phyloP scores from a whole-genome alignment of 2,888 invertebrate species.

The Heliconius erato region DNA sequence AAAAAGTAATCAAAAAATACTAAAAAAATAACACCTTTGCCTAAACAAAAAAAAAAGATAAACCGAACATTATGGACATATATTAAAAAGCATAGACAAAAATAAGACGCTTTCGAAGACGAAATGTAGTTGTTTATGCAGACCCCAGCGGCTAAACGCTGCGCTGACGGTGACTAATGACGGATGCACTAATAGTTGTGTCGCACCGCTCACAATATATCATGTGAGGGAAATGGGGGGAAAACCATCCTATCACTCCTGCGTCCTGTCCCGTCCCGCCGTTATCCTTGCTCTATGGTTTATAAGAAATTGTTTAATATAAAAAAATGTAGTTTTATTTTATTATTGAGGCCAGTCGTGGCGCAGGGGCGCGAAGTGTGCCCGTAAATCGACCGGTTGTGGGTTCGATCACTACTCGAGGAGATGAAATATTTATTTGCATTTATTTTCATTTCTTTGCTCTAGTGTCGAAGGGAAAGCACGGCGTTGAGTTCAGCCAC shows the following conservation, averaged over 20 bases:
- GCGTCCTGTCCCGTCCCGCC: slow-evolving; percentile 54
- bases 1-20: background rate
- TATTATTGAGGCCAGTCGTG: too few species aligned
- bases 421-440: too few species aligned
- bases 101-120: slow-evolving; percentile 53
- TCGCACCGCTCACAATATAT: slow-evolving; percentile 79
- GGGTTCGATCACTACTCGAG: too few species aligned
- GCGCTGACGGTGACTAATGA: slow-evolving; percentile 85
- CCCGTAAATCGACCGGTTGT: too few species aligned
- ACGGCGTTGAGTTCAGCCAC: too few species aligned
- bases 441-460: too few species aligned
- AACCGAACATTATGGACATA: background rate
- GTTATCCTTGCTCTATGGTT: slow-evolving; percentile 45
- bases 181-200: slow-evolving; percentile 86
- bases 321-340: slow-evolving; percentile 14
- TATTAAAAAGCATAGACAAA: slow-evolving; percentile 9
- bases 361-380: too few species aligned
- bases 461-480: too few species aligned
- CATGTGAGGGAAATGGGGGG: slow-evolving; percentile 81
- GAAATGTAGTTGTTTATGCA: slow-evolving; percentile 74
- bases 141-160: slow-evolving; percentile 71
- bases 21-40: background rate
- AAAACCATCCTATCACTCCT: slow-evolving; percentile 76
- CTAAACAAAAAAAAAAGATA: background rate
- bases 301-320: slow-evolving; percentile 44